Base-by-base conservation (phyloP, 2,888 invertebrate genomes). In the Hyles lineata region DNA sequence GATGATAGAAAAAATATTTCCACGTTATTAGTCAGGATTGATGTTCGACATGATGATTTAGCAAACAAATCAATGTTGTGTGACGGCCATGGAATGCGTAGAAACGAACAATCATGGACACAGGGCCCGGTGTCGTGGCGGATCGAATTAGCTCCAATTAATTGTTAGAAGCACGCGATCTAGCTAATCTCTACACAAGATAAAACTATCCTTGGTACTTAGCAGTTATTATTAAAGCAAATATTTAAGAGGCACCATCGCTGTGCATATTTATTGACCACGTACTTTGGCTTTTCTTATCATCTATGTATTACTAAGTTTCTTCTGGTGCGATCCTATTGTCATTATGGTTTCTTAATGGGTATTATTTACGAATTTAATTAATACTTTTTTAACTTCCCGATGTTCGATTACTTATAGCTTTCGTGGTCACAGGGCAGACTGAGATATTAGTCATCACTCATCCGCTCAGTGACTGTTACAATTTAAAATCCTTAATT, bases 71-170 rank as follows among this genome's bases (percentile, higher is more conserved):
- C 67, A 67, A 67, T 50, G 50, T 67, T 67, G 50, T 50, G 21
- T 67, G 43, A 50, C 67, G 23, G 43, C 23, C 55, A 70, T 25
- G 55, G 35, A 58, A 43, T 63, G 55, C 63, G 63, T 43, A 52
- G 67, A 70, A 70, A 25, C 11, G 43, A 19, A 63, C 25, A 58
- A 79, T 78, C 76, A 75, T 78, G 81, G 75, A 63, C 43, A 75
- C 74, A 80, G 83, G 82, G 83, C 84, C 74, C 70, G 60, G 52
- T 50, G 61, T 71, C 75, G 74, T 67, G 73, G 67, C 71, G 80
- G 79, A 80, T 85, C 79, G 78, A 85, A 85, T 87, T 84, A 85
- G 80, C 74, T 76, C 76, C 84, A 85, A 86, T 85, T 84, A 84
- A 76, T 70, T 67, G 23, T 43, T 23, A 43, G 74, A 29, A 78